Percentiles rank a stretch among this genome's conserved stretches.
These are phyloP conservation scores for Matsumurasca onukii DNA, from an alignment of 1,140 invertebrate species.

Conservation along the genomic window DNA sequence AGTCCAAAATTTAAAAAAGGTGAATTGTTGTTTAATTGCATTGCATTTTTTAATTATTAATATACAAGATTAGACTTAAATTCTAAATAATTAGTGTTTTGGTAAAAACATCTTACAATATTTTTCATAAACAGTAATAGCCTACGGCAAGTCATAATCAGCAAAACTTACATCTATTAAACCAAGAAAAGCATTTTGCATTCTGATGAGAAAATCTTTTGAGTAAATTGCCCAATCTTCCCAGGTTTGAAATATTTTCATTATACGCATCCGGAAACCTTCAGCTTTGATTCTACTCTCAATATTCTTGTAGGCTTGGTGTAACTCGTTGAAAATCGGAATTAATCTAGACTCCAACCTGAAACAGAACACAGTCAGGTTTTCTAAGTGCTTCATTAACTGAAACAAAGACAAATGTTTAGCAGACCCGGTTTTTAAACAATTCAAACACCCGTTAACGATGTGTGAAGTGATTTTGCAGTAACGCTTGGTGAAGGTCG, in stretches of 20 bases:
- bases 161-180: constrained; percentile 39
- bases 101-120: too few species aligned
- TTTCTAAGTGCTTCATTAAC: not conserved
- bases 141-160: too few species aligned
- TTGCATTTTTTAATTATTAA: too few species aligned
- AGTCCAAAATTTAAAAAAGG: too few species aligned
- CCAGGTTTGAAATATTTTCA: constrained; percentile 93
- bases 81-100: too few species aligned
- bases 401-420: constrained; percentile 2
- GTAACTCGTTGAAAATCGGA: constrained; percentile 84
- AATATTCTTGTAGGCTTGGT: constrained; percentile 74
- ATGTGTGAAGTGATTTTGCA: constrained; percentile 75
- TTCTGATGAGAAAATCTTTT: constrained; percentile 85
- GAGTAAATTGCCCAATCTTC: constrained; percentile 98
- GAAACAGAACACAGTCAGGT: constrained; percentile 32
- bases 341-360: constrained; percentile 86
- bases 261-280: constrained; percentile 95
- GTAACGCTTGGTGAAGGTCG: too few species aligned
- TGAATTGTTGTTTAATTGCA: too few species aligned
- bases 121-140: too few species aligned
- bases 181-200: constrained; percentile 91
- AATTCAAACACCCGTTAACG: not conserved
- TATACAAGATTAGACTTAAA: too few species aligned
- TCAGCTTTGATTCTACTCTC: constrained; percentile 92
- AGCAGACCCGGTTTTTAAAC: not conserved